These are phyloP conservation scores for Orthonevra nobilis DNA, from an alignment of 2,888 invertebrate genomes.

Conservation along the genomic window DNA sequence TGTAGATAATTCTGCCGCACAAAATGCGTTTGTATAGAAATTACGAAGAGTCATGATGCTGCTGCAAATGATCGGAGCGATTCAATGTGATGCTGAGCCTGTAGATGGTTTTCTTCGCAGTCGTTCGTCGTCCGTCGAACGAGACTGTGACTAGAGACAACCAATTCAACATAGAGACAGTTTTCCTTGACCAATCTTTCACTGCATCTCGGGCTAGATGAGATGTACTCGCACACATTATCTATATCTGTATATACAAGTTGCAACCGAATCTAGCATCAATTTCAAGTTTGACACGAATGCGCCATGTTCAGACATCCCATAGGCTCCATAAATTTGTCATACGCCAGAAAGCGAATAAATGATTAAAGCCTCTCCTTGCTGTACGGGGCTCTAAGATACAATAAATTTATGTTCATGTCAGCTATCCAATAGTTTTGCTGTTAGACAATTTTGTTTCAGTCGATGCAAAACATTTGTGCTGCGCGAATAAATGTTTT, in stretches of 20 bases:
- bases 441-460: constrained; percentile 52
- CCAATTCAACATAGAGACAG: constrained; percentile 39
- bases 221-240: constrained; percentile 11
- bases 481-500: constrained; percentile 27
- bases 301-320: constrained; percentile 66
- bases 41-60: no score
- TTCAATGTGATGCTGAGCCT: constrained; percentile 60
- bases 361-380: constrained; percentile 62
- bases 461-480: constrained; percentile 26
- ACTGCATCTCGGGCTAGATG: constrained; percentile 23
- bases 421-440: constrained; percentile 49
- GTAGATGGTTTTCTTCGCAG: constrained; percentile 12
- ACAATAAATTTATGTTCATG: constrained; percentile 56
- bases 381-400: constrained; percentile 6
- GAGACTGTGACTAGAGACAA: constrained; percentile 22
- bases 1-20: constrained; percentile 48
- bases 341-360: constrained; percentile 53
- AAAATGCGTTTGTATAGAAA: constrained; percentile 35
- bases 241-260: background rate
- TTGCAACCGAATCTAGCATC: constrained; percentile 60
- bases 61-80: constrained; percentile 40
- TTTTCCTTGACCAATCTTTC: constrained; percentile 66
- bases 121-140: background rate
- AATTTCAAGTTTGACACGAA: constrained; percentile 69
- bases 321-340: constrained; percentile 69